Conservation (phyloP, 2,888 invertebrate genomes). For the Epirrhoe tristata region DNA sequence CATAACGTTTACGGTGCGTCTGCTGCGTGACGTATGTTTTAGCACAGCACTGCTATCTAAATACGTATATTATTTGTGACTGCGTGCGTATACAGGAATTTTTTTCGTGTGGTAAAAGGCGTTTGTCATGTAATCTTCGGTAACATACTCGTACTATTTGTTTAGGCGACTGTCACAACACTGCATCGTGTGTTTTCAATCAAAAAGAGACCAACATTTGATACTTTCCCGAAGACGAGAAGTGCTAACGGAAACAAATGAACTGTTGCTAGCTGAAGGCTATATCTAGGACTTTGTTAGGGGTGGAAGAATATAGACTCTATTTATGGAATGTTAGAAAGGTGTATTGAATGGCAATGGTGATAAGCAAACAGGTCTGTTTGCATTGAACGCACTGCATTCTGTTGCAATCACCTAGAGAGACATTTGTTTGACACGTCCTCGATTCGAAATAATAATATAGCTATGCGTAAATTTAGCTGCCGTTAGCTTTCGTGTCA, state of each 20-base stretch:
- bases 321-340: constrained; percentile 49
- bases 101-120: neutral
- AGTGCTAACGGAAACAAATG: constrained; percentile 82
- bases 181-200: constrained; percentile 75
- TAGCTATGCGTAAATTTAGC: constrained; percentile 46
- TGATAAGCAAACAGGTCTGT: constrained; percentile 74
- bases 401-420: constrained; percentile 75
- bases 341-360: constrained; percentile 53
- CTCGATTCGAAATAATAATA: constrained; percentile 69
- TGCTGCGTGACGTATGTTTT: constrained; percentile 60
- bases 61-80: neutral
- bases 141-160: constrained; percentile 55
- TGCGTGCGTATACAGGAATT: neutral
- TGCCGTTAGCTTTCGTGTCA: neutral
- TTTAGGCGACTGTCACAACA: constrained; percentile 56
- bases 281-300: constrained; percentile 57
- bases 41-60: constrained; percentile 58
- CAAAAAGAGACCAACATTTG: constrained; percentile 69
- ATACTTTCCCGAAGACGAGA: constrained; percentile 75
- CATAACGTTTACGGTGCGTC: constrained; percentile 51
- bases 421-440: constrained; percentile 83
- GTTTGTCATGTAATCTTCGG: constrained; percentile 48
- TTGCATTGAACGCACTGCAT: constrained; percentile 77
- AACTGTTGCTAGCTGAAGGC: constrained; percentile 74
- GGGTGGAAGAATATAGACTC: constrained; percentile 46